Evolutionary conservation across 2,797 vertebrate species (phyloP).

Genomic region (Lacerta viridis): DNA sequence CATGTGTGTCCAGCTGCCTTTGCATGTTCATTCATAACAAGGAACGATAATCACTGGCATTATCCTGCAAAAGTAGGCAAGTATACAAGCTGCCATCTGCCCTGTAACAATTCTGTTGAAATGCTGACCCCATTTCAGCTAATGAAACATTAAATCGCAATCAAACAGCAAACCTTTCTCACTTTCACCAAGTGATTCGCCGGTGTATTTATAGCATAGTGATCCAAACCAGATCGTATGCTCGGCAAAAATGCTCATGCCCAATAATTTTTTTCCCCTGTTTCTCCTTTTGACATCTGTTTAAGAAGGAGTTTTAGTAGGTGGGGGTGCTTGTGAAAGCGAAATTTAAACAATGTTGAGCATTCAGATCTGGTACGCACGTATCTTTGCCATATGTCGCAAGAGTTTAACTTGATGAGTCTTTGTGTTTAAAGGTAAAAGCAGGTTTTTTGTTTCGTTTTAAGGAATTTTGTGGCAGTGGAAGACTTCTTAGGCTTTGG

Average conservation of each 20-base stretch:
- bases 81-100: slow-evolving; percentile 10
- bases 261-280: no score
- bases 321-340: not conserved
- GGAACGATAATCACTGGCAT: not conserved
- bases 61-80: not conserved
- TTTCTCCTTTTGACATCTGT: no score
- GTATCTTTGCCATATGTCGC: no score
- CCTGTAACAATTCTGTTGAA: not conserved
- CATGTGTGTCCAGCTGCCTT: not conserved
- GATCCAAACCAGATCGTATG: no score
- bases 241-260: no score
- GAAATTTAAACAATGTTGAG: not conserved
- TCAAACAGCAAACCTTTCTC: not conserved
- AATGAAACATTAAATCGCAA: not conserved
- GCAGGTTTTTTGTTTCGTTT: no score
- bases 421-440: no score
- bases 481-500: not conserved
- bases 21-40: not conserved
- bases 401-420: no score
- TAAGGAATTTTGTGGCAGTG: not conserved
- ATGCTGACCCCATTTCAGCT: slow-evolving; percentile 10
- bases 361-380: not conserved
- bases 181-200: not conserved
- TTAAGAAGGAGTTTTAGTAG: not conserved
- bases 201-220: not conserved